A percentile compares a stretch with the other conserved stretches of the same genome.
Conservation (phyloP, 1,140 invertebrate genomes). For the Apocrypta bakeri region DNA sequence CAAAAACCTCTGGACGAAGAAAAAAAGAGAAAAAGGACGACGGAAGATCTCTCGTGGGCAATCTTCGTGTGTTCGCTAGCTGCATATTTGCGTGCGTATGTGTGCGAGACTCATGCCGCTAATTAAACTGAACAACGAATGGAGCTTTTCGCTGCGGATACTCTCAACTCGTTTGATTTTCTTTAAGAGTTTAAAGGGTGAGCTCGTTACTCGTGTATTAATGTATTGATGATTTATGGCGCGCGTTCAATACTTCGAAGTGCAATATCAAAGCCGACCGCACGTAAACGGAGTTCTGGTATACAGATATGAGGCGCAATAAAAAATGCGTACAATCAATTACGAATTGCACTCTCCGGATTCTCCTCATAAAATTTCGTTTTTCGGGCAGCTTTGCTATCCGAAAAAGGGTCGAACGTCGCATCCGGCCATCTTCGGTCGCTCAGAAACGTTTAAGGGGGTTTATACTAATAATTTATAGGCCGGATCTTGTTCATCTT, state of each 20-base stretch:
- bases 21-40: neutral
- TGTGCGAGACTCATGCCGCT: neutral
- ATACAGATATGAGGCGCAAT: neutral
- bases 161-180: neutral
- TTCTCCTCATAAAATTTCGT: neutral
- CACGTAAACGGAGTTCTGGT: no score
- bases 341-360: neutral
- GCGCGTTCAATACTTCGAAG: neutral
- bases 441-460: neutral
- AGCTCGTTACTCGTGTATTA: no score
- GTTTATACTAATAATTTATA: no score
- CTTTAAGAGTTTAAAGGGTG: neutral
- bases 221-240: no score
- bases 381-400: neutral
- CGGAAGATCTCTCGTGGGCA: constrained; percentile 10
- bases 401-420: neutral
- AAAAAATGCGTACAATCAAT: neutral
- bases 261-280: neutral
- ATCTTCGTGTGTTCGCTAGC: neutral
- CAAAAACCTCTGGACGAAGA: neutral
- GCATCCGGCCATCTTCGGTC: neutral
- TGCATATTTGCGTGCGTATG: neutral
- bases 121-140: constrained; percentile 4
- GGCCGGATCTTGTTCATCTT: neutral
- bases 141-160: neutral